Base-by-base conservation (phyloP, 2,797 vertebrate genomes). In the Cyclopterus lumpus region DNA sequence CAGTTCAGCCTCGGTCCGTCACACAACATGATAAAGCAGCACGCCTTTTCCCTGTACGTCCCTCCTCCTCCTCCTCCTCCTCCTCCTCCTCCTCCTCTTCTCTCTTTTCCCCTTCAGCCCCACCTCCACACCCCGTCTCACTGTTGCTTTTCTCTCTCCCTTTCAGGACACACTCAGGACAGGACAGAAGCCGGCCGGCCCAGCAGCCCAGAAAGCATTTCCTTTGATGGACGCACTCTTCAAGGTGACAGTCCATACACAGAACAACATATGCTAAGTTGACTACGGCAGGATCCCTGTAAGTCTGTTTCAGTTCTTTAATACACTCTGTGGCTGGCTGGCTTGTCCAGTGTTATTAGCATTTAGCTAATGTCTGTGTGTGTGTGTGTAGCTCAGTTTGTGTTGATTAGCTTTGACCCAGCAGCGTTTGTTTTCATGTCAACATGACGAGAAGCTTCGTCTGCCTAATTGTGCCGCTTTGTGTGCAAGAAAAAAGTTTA, bases 181-280 rank as follows among this genome's bases (percentile, higher is more conserved):
- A 60, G 87, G 84, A 85, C 84, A 83, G 80, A 63, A 80, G 88
- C 88, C 81, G 81, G 85, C 82, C 80, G 77, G 84, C 69, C 63
- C 67, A 84, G 71, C 78, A 80, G 53, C 84, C 76, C 75, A 70
- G 54, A 60, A 55, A 67, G 55, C 18, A 32, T 73, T 79, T 63
- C 1, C 62, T 86, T 84, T 72, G 26, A 88, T 81, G 67, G 58
- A 54, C 69, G 68, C 59, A 64, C 54, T 32, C 22, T 65, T 18
- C 26, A 79, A 83, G 34, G 55, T 77, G 66, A 38, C 30, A 26
- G 42, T 20, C 40, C 12, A 18, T 16, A 44, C 51, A 73, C 66
- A 65, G 2, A 15, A n/a, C 65, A 60, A 66, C 78, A 18, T 63
- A 67, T 67, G 59, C 57, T 40, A 46, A n/a, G 55, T 74, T 8